Percentiles rank a stretch among this genome's conserved stretches.
These are phyloP conservation scores for Mamestra configurata DNA, from an alignment of 1,140 invertebrate species.

Conservation along the genomic window DNA sequence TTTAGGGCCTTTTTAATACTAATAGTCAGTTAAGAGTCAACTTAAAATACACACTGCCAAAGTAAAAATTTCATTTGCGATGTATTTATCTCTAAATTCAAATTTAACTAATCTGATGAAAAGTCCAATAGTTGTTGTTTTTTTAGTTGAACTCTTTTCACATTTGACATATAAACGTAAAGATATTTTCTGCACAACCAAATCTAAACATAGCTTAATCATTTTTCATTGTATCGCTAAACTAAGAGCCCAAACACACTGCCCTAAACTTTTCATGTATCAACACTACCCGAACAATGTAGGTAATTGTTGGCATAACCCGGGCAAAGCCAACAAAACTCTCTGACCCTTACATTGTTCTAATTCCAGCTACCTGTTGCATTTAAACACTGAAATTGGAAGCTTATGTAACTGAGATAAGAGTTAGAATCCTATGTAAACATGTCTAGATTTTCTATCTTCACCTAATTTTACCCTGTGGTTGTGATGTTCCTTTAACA, in stretches of 20 bases:
- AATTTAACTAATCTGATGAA: no score
- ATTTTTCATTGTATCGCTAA: background rate
- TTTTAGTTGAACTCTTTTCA: no score
- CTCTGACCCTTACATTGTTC: background rate
- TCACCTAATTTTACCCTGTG: constrained; percentile 49
- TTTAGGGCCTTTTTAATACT: no score
- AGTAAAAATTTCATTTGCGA: no score
- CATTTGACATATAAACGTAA: background rate
- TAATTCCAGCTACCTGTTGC: background rate
- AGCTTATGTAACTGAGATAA: background rate
- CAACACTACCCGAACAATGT: background rate
- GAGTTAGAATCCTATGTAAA: constrained; percentile 24
- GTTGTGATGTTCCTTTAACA: constrained; percentile 55
- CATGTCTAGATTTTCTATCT: constrained; percentile 32
- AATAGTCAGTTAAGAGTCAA: no score
- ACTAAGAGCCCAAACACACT: background rate
- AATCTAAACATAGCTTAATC: background rate
- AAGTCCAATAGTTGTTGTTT: no score
- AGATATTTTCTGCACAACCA: background rate
- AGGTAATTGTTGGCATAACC: background rate
- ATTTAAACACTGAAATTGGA: background rate
- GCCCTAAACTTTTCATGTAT: background rate
- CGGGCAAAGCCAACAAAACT: background rate
- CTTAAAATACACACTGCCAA: no score
- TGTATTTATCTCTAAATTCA: no score